Evolutionary conservation across 2,113 vertebrate species (phyloP).

Genomic region (Strix uralensis): DNA sequence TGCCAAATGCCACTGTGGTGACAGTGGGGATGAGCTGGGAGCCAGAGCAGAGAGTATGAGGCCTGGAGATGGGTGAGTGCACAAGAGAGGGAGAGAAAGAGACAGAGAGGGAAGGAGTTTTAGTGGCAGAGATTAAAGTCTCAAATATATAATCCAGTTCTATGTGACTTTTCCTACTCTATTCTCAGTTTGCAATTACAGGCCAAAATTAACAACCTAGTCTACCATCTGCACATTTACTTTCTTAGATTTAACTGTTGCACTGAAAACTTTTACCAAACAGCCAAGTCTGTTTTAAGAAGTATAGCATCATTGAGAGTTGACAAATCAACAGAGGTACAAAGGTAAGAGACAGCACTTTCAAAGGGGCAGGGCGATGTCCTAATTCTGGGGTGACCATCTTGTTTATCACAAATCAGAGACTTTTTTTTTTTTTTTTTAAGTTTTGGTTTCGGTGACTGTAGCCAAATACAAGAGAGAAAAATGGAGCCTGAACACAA

Average conservation of each 20-base stretch:
- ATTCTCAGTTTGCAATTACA: background rate
- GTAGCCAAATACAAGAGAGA: constrained; percentile 19
- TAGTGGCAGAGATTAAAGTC: background rate
- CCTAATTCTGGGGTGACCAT: background rate
- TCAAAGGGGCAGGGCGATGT: background rate
- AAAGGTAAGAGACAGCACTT: background rate
- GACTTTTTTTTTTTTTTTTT: background rate
- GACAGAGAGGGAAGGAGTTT: background rate
- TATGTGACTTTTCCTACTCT: background rate
- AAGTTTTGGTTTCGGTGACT: background rate
- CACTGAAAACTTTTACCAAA: background rate
- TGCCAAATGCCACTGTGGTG: constrained; percentile 23
- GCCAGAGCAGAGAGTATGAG: background rate
- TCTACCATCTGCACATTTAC: background rate
- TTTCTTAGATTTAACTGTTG: background rate
- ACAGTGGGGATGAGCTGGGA: background rate
- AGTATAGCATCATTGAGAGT: fast-evolving
- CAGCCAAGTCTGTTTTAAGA: background rate
- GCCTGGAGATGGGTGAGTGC: background rate
- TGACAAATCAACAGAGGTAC: background rate
- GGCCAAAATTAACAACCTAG: background rate
- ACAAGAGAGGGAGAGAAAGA: background rate
- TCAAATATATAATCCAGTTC: background rate
- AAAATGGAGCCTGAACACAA: constrained; percentile 29
- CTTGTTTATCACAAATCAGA: background rate